phyloP scores from a whole-genome alignment of 2,888 invertebrate genomes.

The Tiliacea citrago region DNA sequence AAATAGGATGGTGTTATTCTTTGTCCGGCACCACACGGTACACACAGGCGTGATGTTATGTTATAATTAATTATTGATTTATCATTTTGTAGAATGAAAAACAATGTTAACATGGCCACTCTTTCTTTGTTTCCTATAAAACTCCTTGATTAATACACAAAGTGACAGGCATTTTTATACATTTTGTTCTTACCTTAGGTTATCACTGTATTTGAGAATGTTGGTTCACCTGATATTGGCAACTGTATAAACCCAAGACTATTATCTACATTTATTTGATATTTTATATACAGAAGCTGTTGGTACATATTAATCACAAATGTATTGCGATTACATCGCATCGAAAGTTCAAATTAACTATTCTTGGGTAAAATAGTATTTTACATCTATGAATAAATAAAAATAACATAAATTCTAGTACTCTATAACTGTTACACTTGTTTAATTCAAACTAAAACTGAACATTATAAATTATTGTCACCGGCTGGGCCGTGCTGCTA shows the following conservation, averaged over 20 bases:
- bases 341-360: not conserved
- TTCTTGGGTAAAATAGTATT: slow-evolving; percentile 5
- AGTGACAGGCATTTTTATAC: too few relatives aligned
- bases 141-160: not conserved
- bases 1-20: too few relatives aligned
- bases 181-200: too few relatives aligned
- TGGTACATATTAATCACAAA: slow-evolving; percentile 13
- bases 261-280: too few relatives aligned
- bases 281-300: too few relatives aligned
- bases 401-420: not conserved
- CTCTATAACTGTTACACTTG: too few relatives aligned
- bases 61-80: not conserved
- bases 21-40: too few relatives aligned
- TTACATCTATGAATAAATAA: not conserved
- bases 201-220: too few relatives aligned
- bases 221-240: too few relatives aligned
- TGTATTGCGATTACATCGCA: not conserved
- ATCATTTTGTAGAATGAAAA: not conserved
- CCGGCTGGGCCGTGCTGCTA: not conserved
- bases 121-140: slow-evolving; percentile 6
- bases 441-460: not conserved
- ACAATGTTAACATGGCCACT: not conserved
- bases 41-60: too few relatives aligned
- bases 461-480: not conserved
- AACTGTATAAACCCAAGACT: too few relatives aligned